phyloP scores from a whole-genome alignment of 2,797 vertebrate species.

The Oceanodroma leucorhoa region DNA sequence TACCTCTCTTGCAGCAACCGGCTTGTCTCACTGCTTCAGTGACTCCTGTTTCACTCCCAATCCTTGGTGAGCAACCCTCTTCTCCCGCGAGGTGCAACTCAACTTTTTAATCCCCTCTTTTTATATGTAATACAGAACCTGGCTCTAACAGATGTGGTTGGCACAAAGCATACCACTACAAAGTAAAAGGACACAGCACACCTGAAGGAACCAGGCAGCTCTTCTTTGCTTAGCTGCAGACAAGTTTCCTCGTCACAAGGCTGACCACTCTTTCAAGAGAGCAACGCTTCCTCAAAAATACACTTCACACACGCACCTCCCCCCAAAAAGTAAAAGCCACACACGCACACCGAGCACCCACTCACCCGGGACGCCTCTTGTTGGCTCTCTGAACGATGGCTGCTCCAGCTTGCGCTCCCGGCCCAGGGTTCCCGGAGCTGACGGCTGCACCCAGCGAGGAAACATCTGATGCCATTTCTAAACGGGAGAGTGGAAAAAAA shows the following conservation, averaged over 20 bases:
- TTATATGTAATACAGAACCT: accelerated
- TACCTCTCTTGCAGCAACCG: background rate
- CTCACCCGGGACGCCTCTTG: slow-evolving; percentile 89
- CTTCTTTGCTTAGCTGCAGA: background rate
- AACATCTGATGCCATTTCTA: slow-evolving; percentile 87
- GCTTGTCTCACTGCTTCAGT: background rate
- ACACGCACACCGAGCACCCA: background rate
- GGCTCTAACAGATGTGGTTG: accelerated
- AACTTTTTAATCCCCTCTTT: background rate
- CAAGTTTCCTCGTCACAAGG: background rate
- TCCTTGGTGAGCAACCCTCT: background rate
- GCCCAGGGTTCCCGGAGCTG: slow-evolving; percentile 76
- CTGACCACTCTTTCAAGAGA: accelerated
- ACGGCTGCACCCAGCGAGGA: slow-evolving; percentile 81
- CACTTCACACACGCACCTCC: accelerated
- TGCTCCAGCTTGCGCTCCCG: slow-evolving; percentile 69
- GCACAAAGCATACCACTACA: accelerated
- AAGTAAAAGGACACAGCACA: background rate
- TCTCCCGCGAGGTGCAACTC: accelerated
- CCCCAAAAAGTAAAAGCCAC: accelerated
- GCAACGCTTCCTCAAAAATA: background rate
- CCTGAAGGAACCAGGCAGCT: background rate
- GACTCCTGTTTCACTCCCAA: accelerated
- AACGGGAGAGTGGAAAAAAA: background rate
- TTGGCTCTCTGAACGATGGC: slow-evolving; percentile 81